Evolutionary conservation across 2,888 invertebrate genomes (phyloP), one percentile per base, ranked within the genome.

Genomic region (Icerya purchasi): DNA sequence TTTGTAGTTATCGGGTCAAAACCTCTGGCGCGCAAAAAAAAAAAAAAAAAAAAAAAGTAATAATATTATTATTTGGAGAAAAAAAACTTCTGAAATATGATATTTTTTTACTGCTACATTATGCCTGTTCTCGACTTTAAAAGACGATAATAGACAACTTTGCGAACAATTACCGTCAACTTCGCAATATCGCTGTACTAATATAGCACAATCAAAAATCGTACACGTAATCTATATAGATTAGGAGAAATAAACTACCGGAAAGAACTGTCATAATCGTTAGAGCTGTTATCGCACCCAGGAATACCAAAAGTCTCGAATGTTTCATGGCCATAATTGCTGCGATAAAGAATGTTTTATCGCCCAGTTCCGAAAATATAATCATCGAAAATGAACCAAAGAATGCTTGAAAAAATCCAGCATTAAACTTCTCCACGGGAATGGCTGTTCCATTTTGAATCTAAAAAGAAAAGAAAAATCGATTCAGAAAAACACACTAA

Each of bases 241-340:
- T n/a, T n/a, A n/a, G n/a, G 5, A 50, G 3, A 25, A n/a, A 21
- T n/a, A 53, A 50, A 20, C 65, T 74, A 84, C 84, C 83, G 71
- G 94, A 93, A 61, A 96, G 76, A 60, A 94, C 77, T 22, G 94
- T 96, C 96, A 97, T 96, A 64, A 91, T 76, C 22, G 84, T 84
- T 61, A 97, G 76, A 1, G 97, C 96, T 19, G 83, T 78, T 68
- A 97, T 91, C 2, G 97, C 96, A 56, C 96, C 97, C 55, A 80
- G 73, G 72, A 97, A 94, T 22, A 98, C 93, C 56, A 89, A 84
- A 21, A 90, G 69, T 65, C 96, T 77, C 20, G 97, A 86, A 75
- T 98, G 93, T 68, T 91, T 82, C 96, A 98, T 97, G 1, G 98
- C 94, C 96, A 98, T 93, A 64, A 98, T 96, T 66, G 96, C 96